These are phyloP conservation scores for Thecocarcelia acutangulata DNA, from an alignment of 2,888 invertebrate species.

Conservation along the genomic window DNA sequence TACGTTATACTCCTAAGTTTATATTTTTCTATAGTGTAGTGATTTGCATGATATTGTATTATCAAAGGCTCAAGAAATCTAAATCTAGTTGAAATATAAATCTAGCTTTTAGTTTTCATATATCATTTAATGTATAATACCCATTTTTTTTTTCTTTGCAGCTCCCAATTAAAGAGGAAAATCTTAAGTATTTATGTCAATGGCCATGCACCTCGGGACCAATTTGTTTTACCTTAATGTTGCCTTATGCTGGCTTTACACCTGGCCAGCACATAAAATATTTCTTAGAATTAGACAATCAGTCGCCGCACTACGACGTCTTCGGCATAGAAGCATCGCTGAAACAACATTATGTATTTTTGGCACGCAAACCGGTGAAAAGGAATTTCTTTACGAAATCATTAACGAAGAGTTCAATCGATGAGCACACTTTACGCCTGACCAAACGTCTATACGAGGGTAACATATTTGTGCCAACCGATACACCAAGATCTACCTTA, in stretches of 20 bases:
- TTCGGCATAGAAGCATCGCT: constrained; percentile 75
- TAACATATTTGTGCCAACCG: constrained; percentile 83
- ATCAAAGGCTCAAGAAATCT: too few species aligned
- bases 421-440: constrained; percentile 74
- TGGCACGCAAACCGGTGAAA: constrained; percentile 77
- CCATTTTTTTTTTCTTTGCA: constrained; percentile 57
- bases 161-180: constrained; percentile 77
- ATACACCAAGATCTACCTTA: constrained; percentile 87
- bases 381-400: constrained; percentile 77
- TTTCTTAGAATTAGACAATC: constrained; percentile 87
- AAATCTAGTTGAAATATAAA: too few species aligned
- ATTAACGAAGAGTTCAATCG: constrained; percentile 73
- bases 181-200: constrained; percentile 77
- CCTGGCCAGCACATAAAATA: constrained; percentile 88
- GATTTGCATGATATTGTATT: too few species aligned
- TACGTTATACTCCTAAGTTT: too few species aligned
- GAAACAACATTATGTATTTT: constrained; percentile 77
- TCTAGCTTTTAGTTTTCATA: too few species aligned
- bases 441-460: constrained; percentile 82
- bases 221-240: constrained; percentile 73
- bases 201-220: constrained; percentile 79
- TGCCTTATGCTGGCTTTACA: constrained; percentile 88
- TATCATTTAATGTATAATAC: too few species aligned
- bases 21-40: too few species aligned
- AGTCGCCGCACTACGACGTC: constrained; percentile 78